A percentile compares a stretch with the other conserved stretches of the same genome.
These are phyloP conservation scores for Leucoraja ocellata DNA, from an alignment of 2,797 vertebrate species.

Conservation along the genomic window DNA sequence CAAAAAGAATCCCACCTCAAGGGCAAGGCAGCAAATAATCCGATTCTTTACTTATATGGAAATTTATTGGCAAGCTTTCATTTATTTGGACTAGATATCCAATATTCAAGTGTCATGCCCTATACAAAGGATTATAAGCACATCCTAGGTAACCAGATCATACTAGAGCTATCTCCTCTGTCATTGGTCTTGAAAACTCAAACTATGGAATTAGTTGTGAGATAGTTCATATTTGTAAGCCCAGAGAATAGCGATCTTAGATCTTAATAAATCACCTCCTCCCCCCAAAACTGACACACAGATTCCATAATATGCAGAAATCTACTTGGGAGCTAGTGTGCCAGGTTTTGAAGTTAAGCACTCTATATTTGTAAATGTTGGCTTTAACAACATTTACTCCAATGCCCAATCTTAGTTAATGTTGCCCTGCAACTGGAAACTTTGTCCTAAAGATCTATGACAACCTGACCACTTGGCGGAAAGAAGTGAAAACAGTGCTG, in stretches of 20 bases:
- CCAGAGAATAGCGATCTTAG: too few relatives aligned
- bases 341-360: background rate
- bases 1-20: background rate
- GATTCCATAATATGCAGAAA: background rate
- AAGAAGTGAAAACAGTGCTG: background rate
- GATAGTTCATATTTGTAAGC: too few relatives aligned
- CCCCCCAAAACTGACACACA: too few relatives aligned
- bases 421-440: background rate
- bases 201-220: background rate
- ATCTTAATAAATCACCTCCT: background rate
- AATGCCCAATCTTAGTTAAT: background rate
- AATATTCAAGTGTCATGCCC: background rate
- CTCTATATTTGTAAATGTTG: background rate
- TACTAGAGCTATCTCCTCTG: background rate
- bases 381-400: background rate
- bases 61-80: background rate
- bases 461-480: background rate
- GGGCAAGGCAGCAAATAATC: background rate
- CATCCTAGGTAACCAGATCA: background rate
- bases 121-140: background rate
- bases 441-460: too few relatives aligned
- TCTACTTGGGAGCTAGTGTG: background rate
- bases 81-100: background rate
- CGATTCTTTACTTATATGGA: background rate
- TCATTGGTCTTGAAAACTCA: background rate